Evolutionary conservation across 2,888 invertebrate species (phyloP).

Genomic region (Drosophila neonasuta): DNA sequence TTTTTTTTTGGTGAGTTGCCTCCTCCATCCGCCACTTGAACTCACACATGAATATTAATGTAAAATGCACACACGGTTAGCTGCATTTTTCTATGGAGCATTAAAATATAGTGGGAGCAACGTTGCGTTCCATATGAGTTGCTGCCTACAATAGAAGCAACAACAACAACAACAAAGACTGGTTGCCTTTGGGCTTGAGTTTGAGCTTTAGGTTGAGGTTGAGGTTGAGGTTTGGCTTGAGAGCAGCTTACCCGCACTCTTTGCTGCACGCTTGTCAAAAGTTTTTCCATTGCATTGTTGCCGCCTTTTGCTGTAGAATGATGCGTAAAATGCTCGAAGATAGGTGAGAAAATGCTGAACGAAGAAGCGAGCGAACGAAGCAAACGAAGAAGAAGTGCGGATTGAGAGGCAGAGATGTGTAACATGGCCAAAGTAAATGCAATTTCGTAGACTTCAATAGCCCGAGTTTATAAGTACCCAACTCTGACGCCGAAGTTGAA

Average conservation of each 20-base stretch:
- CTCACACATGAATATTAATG: conserved; percentile 71
- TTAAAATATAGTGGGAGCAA: conserved; percentile 70
- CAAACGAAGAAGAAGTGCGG: conserved; percentile 24
- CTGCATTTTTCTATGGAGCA: conserved; percentile 71
- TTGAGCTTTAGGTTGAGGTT: not conserved
- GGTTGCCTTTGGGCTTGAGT: conserved; percentile 19
- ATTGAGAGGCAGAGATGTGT: conserved; percentile 13
- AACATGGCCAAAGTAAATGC: conserved; percentile 65
- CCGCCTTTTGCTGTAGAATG: conserved; percentile 55
- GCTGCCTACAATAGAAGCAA: conserved; percentile 65
- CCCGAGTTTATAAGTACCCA: conserved; percentile 69
- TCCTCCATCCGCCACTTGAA: not conserved
- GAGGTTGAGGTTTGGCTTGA: not conserved
- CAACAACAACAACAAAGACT: conserved; percentile 20
- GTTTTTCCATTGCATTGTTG: conserved; percentile 42
- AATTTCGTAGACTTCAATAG: conserved; percentile 74
- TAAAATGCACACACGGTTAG: conserved; percentile 77
- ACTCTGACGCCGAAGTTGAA: conserved; percentile 45
- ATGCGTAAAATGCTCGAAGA: conserved; percentile 70
- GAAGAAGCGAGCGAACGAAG: conserved; percentile 2
- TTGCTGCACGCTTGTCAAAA: conserved; percentile 47
- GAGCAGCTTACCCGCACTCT: conserved; percentile 17
- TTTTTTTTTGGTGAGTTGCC: no score
- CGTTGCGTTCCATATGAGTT: conserved; percentile 75
- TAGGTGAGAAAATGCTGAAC: conserved; percentile 61